Conservation (phyloP, 2,113 vertebrate species). For the Gymnorhina tibicen region DNA sequence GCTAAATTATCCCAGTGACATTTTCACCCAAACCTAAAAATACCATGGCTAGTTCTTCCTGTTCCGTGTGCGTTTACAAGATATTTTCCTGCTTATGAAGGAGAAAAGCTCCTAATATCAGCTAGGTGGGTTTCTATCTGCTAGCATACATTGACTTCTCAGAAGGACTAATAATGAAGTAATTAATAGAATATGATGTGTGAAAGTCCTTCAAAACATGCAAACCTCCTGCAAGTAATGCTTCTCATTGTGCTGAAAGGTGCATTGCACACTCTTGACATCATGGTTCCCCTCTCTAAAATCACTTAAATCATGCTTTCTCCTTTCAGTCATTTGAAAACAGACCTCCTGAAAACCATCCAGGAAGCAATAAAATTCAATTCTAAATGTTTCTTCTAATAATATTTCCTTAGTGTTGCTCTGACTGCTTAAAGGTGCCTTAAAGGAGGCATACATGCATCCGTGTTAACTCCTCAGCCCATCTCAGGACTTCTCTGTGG, state of each 20-base stretch:
- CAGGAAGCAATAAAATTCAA: neutral
- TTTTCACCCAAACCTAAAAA: neutral
- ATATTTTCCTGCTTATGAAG: neutral
- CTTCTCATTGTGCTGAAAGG: neutral
- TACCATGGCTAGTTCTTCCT: neutral
- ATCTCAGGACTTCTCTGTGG: neutral
- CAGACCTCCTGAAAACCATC: neutral
- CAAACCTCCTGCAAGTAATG: neutral
- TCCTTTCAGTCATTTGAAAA: neutral
- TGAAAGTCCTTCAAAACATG: neutral
- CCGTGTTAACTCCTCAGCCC: neutral
- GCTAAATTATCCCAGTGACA: neutral
- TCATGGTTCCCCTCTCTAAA: neutral
- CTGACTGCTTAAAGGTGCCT: neutral
- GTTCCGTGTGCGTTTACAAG: rapidly evolving
- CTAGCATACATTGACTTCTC: neutral
- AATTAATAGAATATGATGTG: neutral
- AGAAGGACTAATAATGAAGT: neutral
- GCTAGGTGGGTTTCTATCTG: neutral
- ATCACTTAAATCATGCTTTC: neutral
- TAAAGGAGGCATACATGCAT: neutral
- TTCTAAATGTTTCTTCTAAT: neutral
- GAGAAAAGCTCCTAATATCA: neutral
- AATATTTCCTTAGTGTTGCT: neutral
- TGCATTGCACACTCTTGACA: neutral